phyloP scores from a whole-genome alignment of 2,888 invertebrate species.

The Lydus trimaculatus region DNA sequence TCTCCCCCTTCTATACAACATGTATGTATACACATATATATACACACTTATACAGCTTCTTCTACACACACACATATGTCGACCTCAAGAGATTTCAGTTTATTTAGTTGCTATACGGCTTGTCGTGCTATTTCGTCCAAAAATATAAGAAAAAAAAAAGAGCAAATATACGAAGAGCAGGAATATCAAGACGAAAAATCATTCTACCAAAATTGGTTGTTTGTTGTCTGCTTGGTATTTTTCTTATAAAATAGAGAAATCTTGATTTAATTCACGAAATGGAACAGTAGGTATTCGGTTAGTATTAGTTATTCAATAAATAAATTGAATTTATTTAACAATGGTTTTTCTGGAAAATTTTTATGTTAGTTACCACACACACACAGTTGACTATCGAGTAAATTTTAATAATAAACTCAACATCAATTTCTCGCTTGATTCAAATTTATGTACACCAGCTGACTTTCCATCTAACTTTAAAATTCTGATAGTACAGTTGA shows the following conservation, averaged over 20 bases:
- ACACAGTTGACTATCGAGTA: background rate
- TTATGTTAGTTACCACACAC: too few relatives aligned
- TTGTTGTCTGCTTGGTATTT: background rate
- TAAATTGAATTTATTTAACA: background rate
- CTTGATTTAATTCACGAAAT: background rate
- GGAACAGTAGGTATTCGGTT: background rate
- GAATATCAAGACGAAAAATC: background rate
- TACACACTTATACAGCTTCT: background rate
- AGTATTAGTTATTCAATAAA: background rate
- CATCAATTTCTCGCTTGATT: background rate
- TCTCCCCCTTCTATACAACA: slow-evolving; percentile 32
- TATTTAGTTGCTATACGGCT: slow-evolving; percentile 40
- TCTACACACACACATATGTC: background rate
- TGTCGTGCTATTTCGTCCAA: slow-evolving; percentile 32
- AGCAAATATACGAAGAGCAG: slow-evolving; percentile 12
- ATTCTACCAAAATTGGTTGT: background rate
- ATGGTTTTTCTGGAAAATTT: background rate
- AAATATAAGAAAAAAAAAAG: slow-evolving; percentile 22
- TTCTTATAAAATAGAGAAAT: background rate
- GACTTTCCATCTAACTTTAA: background rate
- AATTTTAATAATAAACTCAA: background rate
- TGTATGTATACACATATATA: too few relatives aligned
- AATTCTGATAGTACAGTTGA: background rate
- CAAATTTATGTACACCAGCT: background rate
- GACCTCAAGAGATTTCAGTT: slow-evolving; percentile 45